Conservation (phyloP, 2,113 vertebrate genomes). For the Oxygymnocypris stewartii region DNA sequence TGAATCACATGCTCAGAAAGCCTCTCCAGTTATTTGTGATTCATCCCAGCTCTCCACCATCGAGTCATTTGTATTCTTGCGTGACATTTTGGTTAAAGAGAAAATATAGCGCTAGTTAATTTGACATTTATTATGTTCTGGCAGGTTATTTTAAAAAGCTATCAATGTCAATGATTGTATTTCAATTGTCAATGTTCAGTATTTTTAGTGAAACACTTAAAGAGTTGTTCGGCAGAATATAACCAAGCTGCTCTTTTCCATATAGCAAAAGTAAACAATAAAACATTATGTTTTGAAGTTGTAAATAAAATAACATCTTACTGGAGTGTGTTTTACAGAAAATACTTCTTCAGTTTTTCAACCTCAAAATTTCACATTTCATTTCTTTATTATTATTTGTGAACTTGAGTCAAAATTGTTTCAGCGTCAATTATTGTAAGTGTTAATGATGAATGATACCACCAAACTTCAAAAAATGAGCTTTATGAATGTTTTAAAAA, state of each 20-base stretch:
- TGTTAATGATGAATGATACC: too few relatives aligned
- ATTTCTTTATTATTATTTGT: too few relatives aligned
- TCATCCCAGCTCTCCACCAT: not conserved
- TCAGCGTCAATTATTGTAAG: too few relatives aligned
- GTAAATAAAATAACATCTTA: too few relatives aligned
- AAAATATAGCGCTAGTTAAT: not conserved
- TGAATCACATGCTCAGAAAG: slow-evolving; percentile 32
- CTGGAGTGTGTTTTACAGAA: too few relatives aligned
- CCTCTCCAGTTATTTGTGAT: slow-evolving; percentile 42
- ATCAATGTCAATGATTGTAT: too few relatives aligned
- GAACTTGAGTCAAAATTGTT: too few relatives aligned
- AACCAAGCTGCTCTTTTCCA: not conserved
- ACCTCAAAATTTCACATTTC: too few relatives aligned
- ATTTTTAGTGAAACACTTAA: not conserved
- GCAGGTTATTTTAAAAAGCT: not conserved
- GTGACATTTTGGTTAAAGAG: not conserved
- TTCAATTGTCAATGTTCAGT: too few relatives aligned
- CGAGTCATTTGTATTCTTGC: not conserved
- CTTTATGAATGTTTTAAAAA: not conserved
- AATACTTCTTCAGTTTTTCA: too few relatives aligned
- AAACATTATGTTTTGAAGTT: too few relatives aligned
- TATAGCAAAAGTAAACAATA: not conserved
- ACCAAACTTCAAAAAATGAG: not conserved
- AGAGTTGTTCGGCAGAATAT: not conserved
- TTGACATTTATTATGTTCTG: not conserved